These are phyloP conservation scores for Euwallacea similis DNA, from an alignment of 1,140 invertebrate species.

Conservation along the genomic window DNA sequence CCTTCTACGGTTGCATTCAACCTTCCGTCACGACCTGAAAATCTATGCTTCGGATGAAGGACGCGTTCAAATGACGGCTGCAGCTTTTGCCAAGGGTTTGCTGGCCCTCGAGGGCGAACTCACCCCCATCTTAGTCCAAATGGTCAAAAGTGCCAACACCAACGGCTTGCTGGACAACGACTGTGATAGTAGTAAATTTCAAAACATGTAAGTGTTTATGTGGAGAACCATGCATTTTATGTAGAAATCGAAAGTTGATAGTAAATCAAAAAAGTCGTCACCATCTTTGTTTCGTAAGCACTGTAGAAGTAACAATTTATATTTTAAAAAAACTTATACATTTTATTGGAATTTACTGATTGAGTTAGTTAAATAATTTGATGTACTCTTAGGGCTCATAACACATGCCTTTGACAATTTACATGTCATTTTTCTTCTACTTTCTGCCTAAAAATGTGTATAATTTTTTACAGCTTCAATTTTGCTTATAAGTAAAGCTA, in stretches of 20 bases:
- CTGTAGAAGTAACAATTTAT: too few relatives aligned
- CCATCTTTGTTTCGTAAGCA: too few relatives aligned
- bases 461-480: too few relatives aligned
- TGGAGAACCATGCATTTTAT: neutral
- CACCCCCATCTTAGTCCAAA: conserved; percentile 98
- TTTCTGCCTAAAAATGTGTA: too few relatives aligned
- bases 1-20: conserved; percentile 91
- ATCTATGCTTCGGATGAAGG: conserved; percentile 99
- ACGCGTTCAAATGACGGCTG: conserved; percentile 98
- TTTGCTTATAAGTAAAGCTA: too few relatives aligned
- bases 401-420: too few relatives aligned
- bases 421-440: too few relatives aligned
- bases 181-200: conserved; percentile 93
- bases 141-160: conserved; percentile 99
- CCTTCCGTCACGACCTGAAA: conserved; percentile 98
- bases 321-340: too few relatives aligned
- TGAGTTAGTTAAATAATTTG: too few relatives aligned
- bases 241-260: neutral
- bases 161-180: conserved; percentile 98
- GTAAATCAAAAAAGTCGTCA: neutral
- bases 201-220: conserved; percentile 79
- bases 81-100: conserved; percentile 97
- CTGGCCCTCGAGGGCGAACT: conserved; percentile 97
- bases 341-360: too few relatives aligned
- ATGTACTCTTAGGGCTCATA: too few relatives aligned